Evolutionary conservation across 1,140 invertebrate genomes (phyloP).

Genomic region (Drosophila bipectinata): DNA sequence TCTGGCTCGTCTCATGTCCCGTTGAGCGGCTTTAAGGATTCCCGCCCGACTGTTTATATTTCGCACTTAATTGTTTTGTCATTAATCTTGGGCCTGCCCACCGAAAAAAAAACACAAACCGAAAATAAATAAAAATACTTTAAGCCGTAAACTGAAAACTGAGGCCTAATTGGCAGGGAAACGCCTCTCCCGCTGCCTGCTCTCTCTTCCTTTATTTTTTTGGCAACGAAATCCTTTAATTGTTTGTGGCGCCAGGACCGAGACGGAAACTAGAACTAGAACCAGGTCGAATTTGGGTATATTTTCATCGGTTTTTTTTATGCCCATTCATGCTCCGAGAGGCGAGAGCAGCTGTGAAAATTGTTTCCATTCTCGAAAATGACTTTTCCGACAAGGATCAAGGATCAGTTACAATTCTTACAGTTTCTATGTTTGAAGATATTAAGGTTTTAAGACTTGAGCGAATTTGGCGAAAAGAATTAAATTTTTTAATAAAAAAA

Average conservation of each 20-base stretch:
- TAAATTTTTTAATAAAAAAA: neutral
- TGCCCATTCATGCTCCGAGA: slow-evolving; percentile 30
- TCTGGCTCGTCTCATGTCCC: slow-evolving; percentile 12
- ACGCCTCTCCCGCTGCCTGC: slow-evolving; percentile 32
- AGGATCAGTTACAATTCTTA: slow-evolving; percentile 8
- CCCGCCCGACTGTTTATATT: slow-evolving; percentile 72
- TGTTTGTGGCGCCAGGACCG: slow-evolving; percentile 57
- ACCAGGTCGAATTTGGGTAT: slow-evolving; percentile 21
- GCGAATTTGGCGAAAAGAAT: no score
- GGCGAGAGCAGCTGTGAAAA: slow-evolving; percentile 33
- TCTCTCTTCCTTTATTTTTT: slow-evolving; percentile 10
- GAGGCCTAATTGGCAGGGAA: slow-evolving; percentile 55
- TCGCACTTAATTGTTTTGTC: slow-evolving; percentile 83
- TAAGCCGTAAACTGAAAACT: slow-evolving; percentile 21
- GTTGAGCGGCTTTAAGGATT: slow-evolving; percentile 22
- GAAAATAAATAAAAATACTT: slow-evolving; percentile 25
- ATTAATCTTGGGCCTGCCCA: slow-evolving; percentile 69
- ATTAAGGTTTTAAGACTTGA: no score
- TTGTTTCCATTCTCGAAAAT: neutral
- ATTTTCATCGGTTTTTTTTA: slow-evolving; percentile 14
- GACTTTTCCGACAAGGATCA: slow-evolving; percentile 4
- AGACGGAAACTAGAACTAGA: slow-evolving; percentile 42
- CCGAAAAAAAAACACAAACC: slow-evolving; percentile 1
- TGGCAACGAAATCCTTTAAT: slow-evolving; percentile 70
- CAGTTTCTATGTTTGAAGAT: no score